A percentile compares a stretch with the other conserved stretches of the same genome.
These are phyloP conservation scores for Syngnathus floridae DNA, from an alignment of 2,113 vertebrate species.

Conservation along the genomic window DNA sequence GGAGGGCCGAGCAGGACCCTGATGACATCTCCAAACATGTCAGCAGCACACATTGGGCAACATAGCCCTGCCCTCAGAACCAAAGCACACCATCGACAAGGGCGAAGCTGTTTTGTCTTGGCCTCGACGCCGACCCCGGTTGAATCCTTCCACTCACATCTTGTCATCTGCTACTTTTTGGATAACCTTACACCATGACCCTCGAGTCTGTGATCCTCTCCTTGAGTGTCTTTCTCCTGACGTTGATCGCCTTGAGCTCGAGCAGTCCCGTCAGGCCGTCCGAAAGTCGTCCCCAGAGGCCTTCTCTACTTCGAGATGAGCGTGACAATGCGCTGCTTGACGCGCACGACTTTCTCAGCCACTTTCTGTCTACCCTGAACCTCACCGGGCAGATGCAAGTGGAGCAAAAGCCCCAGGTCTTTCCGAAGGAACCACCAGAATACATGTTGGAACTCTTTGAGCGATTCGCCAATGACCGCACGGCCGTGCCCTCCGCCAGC, in stretches of 20 bases:
- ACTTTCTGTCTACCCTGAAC: slow-evolving; percentile 86
- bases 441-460: slow-evolving; percentile 97
- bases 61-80: slow-evolving; percentile 67
- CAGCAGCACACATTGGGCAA: slow-evolving; percentile 68
- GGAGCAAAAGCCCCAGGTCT: slow-evolving; percentile 41
- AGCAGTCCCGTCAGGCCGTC: slow-evolving; percentile 76
- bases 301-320: slow-evolving; percentile 62
- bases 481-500: slow-evolving; percentile 80
- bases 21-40: slow-evolving; percentile 72
- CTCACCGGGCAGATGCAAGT: slow-evolving; percentile 76
- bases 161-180: slow-evolving; percentile 39
- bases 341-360: slow-evolving; percentile 78
- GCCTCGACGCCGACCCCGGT: slow-evolving; percentile 36
- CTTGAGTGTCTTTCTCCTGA: slow-evolving; percentile 44
- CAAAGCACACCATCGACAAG: slow-evolving; percentile 68
- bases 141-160: slow-evolving; percentile 27
- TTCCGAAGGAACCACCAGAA: slow-evolving; percentile 79
- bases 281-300: slow-evolving; percentile 57
- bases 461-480: slow-evolving; percentile 79
- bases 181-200: slow-evolving; percentile 54
- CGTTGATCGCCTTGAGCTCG: slow-evolving; percentile 53
- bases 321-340: slow-evolving; percentile 74
- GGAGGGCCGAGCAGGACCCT: slow-evolving; percentile 56
- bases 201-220: slow-evolving; percentile 27
- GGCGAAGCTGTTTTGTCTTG: slow-evolving; percentile 61